phyloP scores from a whole-genome alignment of 2,888 invertebrate genomes.

The Formica aserva region DNA sequence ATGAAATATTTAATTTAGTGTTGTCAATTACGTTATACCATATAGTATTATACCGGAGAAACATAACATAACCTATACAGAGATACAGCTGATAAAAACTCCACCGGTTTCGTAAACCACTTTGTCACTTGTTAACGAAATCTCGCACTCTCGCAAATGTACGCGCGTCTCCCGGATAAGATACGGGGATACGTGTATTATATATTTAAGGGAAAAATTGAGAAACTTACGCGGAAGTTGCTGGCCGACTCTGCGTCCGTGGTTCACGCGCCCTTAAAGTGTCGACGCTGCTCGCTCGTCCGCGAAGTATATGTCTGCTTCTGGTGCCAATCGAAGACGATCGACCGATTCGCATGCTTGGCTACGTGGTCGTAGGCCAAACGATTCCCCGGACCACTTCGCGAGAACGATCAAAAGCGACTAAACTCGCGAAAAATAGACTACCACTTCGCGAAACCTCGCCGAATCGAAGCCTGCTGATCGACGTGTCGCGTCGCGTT shows the following conservation, averaged over 20 bases:
- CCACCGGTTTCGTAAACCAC: background rate
- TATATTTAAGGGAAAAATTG: background rate
- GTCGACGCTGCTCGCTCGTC: slow-evolving; percentile 10
- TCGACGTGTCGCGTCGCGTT: background rate
- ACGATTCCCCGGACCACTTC: background rate
- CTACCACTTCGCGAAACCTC: background rate
- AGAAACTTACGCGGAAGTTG: slow-evolving; percentile 24
- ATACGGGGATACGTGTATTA: background rate
- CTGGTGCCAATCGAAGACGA: background rate
- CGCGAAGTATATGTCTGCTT: background rate
- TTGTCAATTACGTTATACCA: background rate
- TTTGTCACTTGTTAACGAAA: background rate
- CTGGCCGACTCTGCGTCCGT: background rate
- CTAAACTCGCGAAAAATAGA: slow-evolving; percentile 9
- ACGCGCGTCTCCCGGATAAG: background rate
- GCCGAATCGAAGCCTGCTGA: background rate
- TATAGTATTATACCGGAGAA: background rate
- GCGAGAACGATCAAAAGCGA: background rate
- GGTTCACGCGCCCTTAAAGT: slow-evolving; percentile 10
- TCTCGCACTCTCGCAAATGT: background rate
- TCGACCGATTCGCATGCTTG: slow-evolving; percentile 17
- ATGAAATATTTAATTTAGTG: background rate
- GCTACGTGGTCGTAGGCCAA: background rate
- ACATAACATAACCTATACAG: slow-evolving; percentile 33
- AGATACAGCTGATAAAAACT: background rate